These are phyloP conservation scores for Malthinus flaveolus DNA, from an alignment of 2,888 invertebrate genomes.

Conservation along the genomic window DNA sequence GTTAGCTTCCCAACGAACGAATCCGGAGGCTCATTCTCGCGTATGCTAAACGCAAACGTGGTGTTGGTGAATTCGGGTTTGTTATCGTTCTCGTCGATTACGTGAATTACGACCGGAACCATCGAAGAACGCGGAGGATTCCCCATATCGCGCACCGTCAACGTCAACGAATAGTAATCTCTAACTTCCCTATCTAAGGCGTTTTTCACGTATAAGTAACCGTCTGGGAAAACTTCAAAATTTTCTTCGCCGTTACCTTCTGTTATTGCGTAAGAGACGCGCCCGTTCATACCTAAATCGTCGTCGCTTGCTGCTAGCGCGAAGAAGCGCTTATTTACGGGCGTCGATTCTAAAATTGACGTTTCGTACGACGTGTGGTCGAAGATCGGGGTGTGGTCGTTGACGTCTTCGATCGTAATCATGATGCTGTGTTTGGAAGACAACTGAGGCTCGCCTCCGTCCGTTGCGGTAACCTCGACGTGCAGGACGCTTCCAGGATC, in stretches of 20 bases:
- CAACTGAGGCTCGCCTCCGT: constrained; percentile 76
- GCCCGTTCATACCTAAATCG: constrained; percentile 81
- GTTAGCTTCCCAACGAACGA: constrained; percentile 90
- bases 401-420: constrained; percentile 82
- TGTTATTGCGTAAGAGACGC: constrained; percentile 78
- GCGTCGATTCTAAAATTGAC: constrained; percentile 85
- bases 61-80: constrained; percentile 89
- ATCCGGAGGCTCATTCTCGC: constrained; percentile 85
- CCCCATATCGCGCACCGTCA: constrained; percentile 83
- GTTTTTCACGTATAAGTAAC: constrained; percentile 85
- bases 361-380: constrained; percentile 91
- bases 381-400: constrained; percentile 94
- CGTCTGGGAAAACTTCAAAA: constrained; percentile 96
- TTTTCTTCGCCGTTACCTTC: constrained; percentile 84
- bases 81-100: constrained; percentile 96
- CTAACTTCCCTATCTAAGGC: constrained; percentile 85
- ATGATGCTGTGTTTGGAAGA: constrained; percentile 75
- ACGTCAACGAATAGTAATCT: constrained; percentile 88
- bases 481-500: constrained; percentile 73
- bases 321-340: constrained; percentile 89
- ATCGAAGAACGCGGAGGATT: constrained; percentile 76
- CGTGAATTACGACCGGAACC: constrained; percentile 89
- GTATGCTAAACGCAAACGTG: constrained; percentile 87
- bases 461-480: constrained; percentile 83
- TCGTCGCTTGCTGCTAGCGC: constrained; percentile 87